Conservation (phyloP, 2,888 invertebrate genomes). For the Patella pellucida region DNA sequence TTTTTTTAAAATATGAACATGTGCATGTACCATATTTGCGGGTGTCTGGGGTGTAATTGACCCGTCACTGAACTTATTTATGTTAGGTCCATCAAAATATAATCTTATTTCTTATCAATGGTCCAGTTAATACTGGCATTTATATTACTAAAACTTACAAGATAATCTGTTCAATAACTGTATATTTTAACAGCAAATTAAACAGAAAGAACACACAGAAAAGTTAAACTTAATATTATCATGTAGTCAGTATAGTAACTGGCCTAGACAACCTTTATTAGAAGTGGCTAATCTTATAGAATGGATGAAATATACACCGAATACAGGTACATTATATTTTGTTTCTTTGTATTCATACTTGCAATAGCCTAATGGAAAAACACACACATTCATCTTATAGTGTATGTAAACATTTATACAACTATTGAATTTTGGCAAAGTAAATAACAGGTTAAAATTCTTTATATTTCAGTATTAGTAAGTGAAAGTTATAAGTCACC, state of each 20-base stretch:
- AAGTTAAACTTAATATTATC: conserved; percentile 66
- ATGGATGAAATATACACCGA: conserved; percentile 65
- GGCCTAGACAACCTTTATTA: conserved; percentile 67
- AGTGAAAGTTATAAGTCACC: conserved; percentile 69
- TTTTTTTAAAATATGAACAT: too few species aligned
- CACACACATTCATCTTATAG: neutral
- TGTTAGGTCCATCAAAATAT: too few species aligned
- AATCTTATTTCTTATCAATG: too few species aligned
- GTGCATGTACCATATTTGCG: neutral
- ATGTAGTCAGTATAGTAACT: conserved; percentile 63
- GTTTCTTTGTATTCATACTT: too few species aligned
- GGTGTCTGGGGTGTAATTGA: conserved; percentile 1
- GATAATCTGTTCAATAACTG: neutral
- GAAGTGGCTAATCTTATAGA: conserved; percentile 65
- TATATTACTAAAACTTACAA: neutral
- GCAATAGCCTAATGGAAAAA: too few species aligned
- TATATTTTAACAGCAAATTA: conserved; percentile 60
- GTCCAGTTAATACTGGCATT: neutral
- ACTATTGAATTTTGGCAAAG: neutral
- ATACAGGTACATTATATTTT: conserved; percentile 56
- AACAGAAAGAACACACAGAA: conserved; percentile 64
- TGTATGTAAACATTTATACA: neutral
- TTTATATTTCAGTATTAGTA: conserved; percentile 60
- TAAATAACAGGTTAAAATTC: neutral
- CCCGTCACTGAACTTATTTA: neutral